These are phyloP conservation scores for Bos indicus DNA, from an alignment of 2,113 vertebrate species.

Conservation along the genomic window DNA sequence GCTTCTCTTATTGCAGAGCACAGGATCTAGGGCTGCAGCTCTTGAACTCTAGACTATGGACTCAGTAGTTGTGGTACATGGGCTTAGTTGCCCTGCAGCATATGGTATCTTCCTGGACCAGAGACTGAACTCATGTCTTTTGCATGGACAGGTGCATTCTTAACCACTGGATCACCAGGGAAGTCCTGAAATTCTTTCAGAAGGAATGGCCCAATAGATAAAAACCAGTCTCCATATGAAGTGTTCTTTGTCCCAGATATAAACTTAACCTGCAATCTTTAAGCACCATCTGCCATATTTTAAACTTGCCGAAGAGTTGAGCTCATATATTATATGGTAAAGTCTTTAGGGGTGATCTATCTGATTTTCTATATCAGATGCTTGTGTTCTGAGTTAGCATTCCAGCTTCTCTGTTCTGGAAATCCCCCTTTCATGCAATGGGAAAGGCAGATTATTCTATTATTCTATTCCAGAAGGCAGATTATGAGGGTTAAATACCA, in stretches of 20 bases:
- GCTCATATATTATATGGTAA: fast-evolving
- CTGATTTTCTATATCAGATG: neutral
- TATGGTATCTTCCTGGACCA: neutral
- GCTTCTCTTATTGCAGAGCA: neutral
- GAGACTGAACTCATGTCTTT: neutral
- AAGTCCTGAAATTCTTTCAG: neutral
- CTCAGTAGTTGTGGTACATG: neutral
- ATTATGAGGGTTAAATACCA: neutral
- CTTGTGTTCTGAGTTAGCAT: neutral
- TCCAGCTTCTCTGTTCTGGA: neutral
- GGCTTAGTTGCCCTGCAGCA: fast-evolving
- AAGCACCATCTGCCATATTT: neutral
- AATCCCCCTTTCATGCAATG: neutral
- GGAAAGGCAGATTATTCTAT: neutral
- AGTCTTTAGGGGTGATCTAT: neutral
- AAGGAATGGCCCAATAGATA: neutral
- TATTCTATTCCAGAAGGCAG: neutral
- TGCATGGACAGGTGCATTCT: neutral
- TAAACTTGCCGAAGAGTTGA: neutral
- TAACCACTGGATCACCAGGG: neutral
- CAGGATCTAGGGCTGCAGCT: neutral
- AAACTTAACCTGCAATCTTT: neutral
- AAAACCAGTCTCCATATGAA: neutral
- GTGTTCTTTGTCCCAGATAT: neutral
- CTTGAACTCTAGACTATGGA: neutral